Evolutionary conservation across 2,113 vertebrate species (phyloP), one percentile per base, ranked within the genome.

Genomic region (Sinocyclocheilus anshuiensis): DNA sequence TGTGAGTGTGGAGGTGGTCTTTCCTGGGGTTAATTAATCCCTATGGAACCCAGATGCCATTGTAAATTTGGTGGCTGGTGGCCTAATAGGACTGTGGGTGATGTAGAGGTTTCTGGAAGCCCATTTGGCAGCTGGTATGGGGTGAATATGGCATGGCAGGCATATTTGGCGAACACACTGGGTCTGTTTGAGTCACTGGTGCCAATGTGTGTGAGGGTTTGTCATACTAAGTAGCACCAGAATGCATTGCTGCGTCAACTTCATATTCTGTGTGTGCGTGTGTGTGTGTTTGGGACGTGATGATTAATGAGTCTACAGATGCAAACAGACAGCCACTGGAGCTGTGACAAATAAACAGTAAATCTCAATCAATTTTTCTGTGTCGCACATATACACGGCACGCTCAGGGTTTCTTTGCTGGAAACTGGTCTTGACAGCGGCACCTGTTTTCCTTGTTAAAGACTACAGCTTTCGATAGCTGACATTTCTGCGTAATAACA

Each of bases 281-380:
- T 16, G 50, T 57, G 20, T 29, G n/a, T 42, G 45, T 72, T 45
- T 61, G 63, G 6, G 42, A 42, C 22, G 53, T 6, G 53, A 59
- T 86, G 81, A 88, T 82, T 69, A 81, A 88, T 88, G 81, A 39
- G 71, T 33, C 24, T 82, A 48, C 36, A 82, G 78, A 86, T 86
- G 24, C 48, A 59, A 59, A 57, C 53, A 45, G 84, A 86, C 84
- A 86, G 69, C 55, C 65, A 57, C 36, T 61, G 61, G 59, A 61
- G 71, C 42, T 57, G 57, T 75, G 57, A 81, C 48, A 84, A 83
- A 78, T 33, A 72, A 26, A 69, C 42, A 72, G 45, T 69, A 86
- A 79, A 79, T 83, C 33, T 26, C 13, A 85, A 71, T 81, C 33
- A 22, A 26, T 74, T 59, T 74, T 55, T 87, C 26, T 71, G 36